Conservation (phyloP, 2,888 invertebrate species). For the Actias luna region DNA sequence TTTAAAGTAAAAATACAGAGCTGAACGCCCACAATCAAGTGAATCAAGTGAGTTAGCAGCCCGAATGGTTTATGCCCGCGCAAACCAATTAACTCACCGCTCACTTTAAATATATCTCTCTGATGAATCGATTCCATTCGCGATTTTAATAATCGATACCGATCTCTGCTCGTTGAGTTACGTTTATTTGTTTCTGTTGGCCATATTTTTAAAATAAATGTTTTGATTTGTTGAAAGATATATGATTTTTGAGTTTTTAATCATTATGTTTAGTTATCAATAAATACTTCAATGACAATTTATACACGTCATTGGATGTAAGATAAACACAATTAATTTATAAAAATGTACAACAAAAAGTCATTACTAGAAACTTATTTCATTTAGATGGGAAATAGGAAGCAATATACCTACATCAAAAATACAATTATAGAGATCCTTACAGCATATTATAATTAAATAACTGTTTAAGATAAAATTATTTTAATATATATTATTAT, state of each 20-base stretch:
- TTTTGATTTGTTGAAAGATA: background rate
- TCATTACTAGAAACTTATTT: too few relatives aligned
- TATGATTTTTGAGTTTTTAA: background rate
- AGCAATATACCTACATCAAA: too few relatives aligned
- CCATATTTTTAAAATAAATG: background rate
- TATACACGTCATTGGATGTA: too few relatives aligned
- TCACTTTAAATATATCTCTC: constrained; percentile 55
- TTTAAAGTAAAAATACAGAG: background rate
- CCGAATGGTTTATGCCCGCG: constrained; percentile 56
- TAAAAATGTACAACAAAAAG: too few relatives aligned
- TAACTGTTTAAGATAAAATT: too few relatives aligned
- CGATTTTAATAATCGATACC: constrained; percentile 73
- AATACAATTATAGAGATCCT: too few relatives aligned
- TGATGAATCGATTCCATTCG: constrained; percentile 72
- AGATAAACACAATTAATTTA: background rate
- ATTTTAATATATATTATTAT: too few relatives aligned
- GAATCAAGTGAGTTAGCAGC: constrained; percentile 59
- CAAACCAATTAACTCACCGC: constrained; percentile 71
- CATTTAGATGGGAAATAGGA: background rate
- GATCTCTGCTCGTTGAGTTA: constrained; percentile 66
- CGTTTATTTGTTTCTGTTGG: constrained; percentile 65
- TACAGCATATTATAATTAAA: too few relatives aligned
- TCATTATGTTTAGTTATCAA: background rate
- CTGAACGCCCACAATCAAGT: background rate
- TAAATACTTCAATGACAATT: background rate